Percentiles rank a stretch among this genome's conserved stretches.
Evolutionary conservation across 2,888 invertebrate genomes (phyloP).

Genomic region (Diloba caeruleocephala): DNA sequence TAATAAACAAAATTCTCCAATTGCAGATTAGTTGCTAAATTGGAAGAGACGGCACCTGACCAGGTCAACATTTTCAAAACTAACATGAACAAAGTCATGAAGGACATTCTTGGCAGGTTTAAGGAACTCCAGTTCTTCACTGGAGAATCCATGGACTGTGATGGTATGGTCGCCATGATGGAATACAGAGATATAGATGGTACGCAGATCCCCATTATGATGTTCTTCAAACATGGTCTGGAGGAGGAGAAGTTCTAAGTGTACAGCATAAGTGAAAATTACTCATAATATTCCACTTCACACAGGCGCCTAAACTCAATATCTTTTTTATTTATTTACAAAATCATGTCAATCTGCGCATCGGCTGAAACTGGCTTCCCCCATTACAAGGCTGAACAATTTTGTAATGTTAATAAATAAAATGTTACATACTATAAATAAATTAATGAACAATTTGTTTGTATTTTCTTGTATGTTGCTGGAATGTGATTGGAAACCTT

Average conservation of each 20-base stretch:
- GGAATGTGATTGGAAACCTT: not conserved
- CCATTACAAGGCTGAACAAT: slow-evolving; percentile 87
- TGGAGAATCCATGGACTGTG: slow-evolving; percentile 97
- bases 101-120: slow-evolving; percentile 96
- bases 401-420: slow-evolving; percentile 75
- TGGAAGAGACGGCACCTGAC: slow-evolving; percentile 94
- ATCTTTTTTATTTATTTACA: slow-evolving; percentile 85
- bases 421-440: slow-evolving; percentile 84
- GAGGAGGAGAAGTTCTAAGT: slow-evolving; percentile 97
- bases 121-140: slow-evolving; percentile 97
- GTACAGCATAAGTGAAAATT: slow-evolving; percentile 70
- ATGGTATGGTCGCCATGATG: slow-evolving; percentile 97
- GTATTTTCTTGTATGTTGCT: slow-evolving; percentile 40
- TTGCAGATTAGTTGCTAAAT: slow-evolving; percentile 93
- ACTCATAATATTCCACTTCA: slow-evolving; percentile 77
- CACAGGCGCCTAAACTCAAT: slow-evolving; percentile 71
- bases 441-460: slow-evolving; percentile 78
- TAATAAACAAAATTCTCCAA: slow-evolving; percentile 57
- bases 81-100: slow-evolving; percentile 98
- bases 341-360: slow-evolving; percentile 76
- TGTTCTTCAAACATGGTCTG: slow-evolving; percentile 99
- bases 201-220: slow-evolving; percentile 94
- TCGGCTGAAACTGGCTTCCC: slow-evolving; percentile 78
- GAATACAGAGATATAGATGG: slow-evolving; percentile 97
- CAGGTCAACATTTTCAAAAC: slow-evolving; percentile 96